Evolutionary conservation across 2,113 vertebrate genomes (phyloP), one percentile per base, ranked within the genome.

Genomic region (Anser brachyrhynchus): DNA sequence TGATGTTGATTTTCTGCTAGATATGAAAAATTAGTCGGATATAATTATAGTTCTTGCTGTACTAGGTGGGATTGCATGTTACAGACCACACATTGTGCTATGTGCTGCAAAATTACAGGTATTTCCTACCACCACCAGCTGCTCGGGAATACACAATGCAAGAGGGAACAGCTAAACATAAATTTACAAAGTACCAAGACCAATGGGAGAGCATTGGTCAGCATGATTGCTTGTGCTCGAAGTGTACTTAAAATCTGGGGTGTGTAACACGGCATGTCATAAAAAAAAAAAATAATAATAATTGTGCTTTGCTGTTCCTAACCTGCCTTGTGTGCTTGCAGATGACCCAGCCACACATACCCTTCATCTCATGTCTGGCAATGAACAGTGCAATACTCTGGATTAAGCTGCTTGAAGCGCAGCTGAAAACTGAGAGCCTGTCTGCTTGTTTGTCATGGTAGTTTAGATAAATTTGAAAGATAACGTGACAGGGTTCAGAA

Each of bases 381-480:
- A 25, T 28, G 58, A 84, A 7, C 54, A 41, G 20, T 4, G 16
- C 82, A 52, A 1, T 4, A 23, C 43, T 75, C 57, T 74, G 76
- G 33, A 55, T 75, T 71, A 61, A 59, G 31, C 72, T 71, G 46
- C 55, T 71, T 80, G 64, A 88, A 84, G 85, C 66, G 51, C 59
- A 72, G 75, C 59, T 94, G 89, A 79, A 91, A 93, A 70, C 89
- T 72, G 83, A 94, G 90, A 87, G 54, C 62, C 66, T 78, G 39
- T 61, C 80, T 93, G 46, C 69, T 90, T 92, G 61, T 94, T 93
- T 90, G 89, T 79, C 73, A 23, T 62, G 86, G 92, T 95, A 44
- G 80, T 89, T 96, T 84, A 94, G 93, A 91, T 89, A 93, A 95
- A 96, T 94, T 92, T 87, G 90, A 73, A 91, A 94, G 90, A 84